Conservation (phyloP, 2,888 invertebrate species). For the Mamestra brassicae region DNA sequence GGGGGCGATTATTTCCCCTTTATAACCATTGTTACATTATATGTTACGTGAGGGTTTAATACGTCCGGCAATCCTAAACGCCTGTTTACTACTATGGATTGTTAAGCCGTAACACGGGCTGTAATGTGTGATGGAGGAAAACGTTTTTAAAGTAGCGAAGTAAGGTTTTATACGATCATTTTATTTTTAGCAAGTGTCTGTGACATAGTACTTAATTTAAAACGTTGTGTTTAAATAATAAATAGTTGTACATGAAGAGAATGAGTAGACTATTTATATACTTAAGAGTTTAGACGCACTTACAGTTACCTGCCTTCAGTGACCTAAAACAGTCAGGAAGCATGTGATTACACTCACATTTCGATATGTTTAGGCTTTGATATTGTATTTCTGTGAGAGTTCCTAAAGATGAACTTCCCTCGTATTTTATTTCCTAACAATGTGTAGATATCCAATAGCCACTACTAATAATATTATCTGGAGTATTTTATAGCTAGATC, state of each 20-base stretch:
- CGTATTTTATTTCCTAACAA: conserved; percentile 25
- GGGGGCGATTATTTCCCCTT: conserved; percentile 70
- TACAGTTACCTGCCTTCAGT: too few relatives aligned
- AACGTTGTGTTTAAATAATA: background rate
- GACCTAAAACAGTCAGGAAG: background rate
- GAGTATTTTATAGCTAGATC: conserved; percentile 42
- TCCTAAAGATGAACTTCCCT: conserved; percentile 15
- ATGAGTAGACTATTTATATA: too few relatives aligned
- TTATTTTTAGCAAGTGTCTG: background rate
- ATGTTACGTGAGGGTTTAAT: conserved; percentile 57
- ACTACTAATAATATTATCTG: conserved; percentile 36
- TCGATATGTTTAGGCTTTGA: background rate
- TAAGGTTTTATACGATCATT: conserved; percentile 3
- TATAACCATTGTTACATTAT: conserved; percentile 64
- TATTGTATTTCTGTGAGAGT: conserved; percentile 17
- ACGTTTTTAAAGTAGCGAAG: conserved; percentile 18
- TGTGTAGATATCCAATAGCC: conserved; percentile 21
- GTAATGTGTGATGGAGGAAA: conserved; percentile 12
- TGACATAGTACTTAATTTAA: background rate
- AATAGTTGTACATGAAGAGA: background rate
- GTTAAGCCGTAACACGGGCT: conserved; percentile 35
- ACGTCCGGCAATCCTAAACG: conserved; percentile 55
- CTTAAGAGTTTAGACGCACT: too few relatives aligned
- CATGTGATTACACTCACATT: background rate
- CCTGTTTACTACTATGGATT: conserved; percentile 49